Evolutionary conservation across 2,113 vertebrate genomes (phyloP).

Genomic region (Hypanus sabinus): DNA sequence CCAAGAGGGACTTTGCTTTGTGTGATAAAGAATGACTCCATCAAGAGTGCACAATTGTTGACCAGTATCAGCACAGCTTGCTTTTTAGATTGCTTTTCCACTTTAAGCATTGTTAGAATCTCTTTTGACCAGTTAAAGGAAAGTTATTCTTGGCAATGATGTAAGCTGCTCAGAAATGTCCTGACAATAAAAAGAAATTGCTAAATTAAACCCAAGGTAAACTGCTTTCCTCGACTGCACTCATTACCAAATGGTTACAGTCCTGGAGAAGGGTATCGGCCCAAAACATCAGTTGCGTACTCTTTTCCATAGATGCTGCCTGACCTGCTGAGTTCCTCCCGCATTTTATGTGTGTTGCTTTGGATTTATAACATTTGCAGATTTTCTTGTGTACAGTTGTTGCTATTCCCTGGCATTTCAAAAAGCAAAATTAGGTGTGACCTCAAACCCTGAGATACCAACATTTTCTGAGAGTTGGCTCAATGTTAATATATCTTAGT

Average conservation of each 20-base stretch:
- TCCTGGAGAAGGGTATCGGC: no score
- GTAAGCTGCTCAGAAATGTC: not conserved
- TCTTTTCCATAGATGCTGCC: no score
- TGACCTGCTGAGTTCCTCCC: no score
- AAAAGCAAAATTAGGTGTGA: not conserved
- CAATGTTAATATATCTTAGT: not conserved
- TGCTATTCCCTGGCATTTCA: not conserved
- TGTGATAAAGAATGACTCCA: not conserved
- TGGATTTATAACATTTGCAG: no score
- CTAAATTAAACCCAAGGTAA: not conserved
- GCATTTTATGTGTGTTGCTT: no score
- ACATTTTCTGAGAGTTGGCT: not conserved
- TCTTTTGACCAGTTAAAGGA: no score
- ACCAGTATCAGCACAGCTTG: not conserved
- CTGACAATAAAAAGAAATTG: not conserved
- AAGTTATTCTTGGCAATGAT: no score
- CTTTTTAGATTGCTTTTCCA: no score
- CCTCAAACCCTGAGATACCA: not conserved
- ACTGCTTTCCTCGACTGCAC: not conserved
- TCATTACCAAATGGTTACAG: not conserved
- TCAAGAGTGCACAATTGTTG: not conserved
- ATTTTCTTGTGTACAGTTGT: no score
- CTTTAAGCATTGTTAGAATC: no score
- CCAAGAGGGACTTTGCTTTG: no score
- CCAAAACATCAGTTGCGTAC: no score